Evolutionary conservation across 2,888 invertebrate genomes (phyloP).

Genomic region (Metellina segmentata): DNA sequence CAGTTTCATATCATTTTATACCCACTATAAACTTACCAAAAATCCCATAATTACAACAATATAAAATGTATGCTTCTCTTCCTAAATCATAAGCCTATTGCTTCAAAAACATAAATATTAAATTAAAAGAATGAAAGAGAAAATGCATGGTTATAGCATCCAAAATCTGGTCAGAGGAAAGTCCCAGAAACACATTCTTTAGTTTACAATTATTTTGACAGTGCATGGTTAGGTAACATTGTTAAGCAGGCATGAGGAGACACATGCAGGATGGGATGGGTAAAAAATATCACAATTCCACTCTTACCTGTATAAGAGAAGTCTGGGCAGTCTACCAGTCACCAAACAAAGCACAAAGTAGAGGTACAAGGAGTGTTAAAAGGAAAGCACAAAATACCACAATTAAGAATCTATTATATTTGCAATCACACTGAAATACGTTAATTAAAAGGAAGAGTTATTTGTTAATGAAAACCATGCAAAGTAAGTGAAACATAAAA

Average conservation of each 20-base stretch:
- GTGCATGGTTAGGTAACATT: not conserved
- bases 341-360: constrained; percentile 73
- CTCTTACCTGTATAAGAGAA: constrained; percentile 78
- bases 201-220: too few relatives aligned
- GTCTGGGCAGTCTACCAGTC: constrained; percentile 76
- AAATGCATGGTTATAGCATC: constrained; percentile 69
- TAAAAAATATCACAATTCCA: constrained; percentile 26
- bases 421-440: constrained; percentile 42
- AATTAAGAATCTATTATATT: constrained; percentile 58
- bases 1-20: too few relatives aligned
- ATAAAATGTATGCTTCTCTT: too few relatives aligned
- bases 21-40: too few relatives aligned
- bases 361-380: constrained; percentile 53
- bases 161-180: constrained; percentile 45
- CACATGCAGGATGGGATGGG: constrained; percentile 8
- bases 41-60: too few relatives aligned
- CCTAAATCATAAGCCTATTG: too few relatives aligned
- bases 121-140: constrained; percentile 34
- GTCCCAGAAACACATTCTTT: not conserved
- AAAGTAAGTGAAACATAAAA: too few relatives aligned
- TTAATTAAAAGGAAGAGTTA: constrained; percentile 68
- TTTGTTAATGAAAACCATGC: constrained; percentile 38
- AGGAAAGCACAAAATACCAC: constrained; percentile 74
- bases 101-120: not conserved
- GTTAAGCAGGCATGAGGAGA: not conserved